These are phyloP conservation scores for Brachylomia viminalis DNA, from an alignment of 2,888 invertebrate genomes.

Conservation along the genomic window DNA sequence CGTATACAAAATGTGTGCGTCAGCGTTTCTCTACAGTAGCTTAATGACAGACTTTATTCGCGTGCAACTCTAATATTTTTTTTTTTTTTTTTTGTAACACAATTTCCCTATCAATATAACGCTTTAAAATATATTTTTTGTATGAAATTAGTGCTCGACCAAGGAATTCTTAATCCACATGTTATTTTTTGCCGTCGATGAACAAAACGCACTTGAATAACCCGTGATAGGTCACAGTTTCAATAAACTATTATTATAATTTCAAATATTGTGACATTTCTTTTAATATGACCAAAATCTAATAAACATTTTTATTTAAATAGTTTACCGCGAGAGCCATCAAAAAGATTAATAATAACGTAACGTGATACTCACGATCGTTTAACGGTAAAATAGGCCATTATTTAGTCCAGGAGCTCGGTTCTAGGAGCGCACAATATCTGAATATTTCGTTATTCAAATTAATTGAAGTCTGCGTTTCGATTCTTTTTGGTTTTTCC, in stretches of 20 bases:
- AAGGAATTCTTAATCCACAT: not conserved
- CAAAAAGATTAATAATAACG: conserved; percentile 60
- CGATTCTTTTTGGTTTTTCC: conserved; percentile 15
- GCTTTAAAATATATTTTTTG: too few species aligned
- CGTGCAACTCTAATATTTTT: too few species aligned
- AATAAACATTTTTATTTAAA: conserved; percentile 62
- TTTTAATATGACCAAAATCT: conserved; percentile 26
- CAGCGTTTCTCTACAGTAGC: too few species aligned
- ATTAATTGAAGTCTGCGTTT: conserved; percentile 54
- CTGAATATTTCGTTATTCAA: conserved; percentile 61
- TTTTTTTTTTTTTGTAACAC: too few species aligned
- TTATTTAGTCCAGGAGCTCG: conserved; percentile 61
- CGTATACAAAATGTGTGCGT: too few species aligned
- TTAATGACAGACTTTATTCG: too few species aligned
- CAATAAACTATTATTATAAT: not conserved
- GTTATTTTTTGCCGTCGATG: not conserved
- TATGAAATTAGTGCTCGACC: not conserved
- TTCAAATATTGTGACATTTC: not conserved
- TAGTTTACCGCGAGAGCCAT: conserved; percentile 36
- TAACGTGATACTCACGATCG: conserved; percentile 60
- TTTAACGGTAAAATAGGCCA: conserved; percentile 59
- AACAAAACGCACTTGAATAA: not conserved
- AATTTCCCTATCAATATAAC: too few species aligned
- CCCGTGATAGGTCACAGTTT: not conserved
- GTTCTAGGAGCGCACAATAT: conserved; percentile 25